These are phyloP conservation scores for Polypterus bichir DNA, from an alignment of 2,113 vertebrate species.

Conservation along the genomic window DNA sequence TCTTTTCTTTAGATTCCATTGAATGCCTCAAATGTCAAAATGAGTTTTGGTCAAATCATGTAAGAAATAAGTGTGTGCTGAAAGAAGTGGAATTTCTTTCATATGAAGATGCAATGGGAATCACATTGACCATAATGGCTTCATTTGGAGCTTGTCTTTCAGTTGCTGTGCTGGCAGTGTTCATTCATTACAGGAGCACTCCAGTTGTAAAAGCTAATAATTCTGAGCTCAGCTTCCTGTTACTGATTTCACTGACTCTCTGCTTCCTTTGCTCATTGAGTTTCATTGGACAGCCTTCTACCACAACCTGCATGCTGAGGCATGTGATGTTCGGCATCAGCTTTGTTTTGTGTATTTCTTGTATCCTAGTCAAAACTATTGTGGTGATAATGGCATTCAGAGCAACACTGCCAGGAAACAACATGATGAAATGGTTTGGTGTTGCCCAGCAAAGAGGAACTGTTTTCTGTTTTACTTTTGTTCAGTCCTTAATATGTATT, in stretches of 20 bases:
- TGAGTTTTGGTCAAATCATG: conserved; percentile 8
- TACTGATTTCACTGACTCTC: conserved; percentile 7
- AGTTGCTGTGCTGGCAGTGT: conserved; percentile 1
- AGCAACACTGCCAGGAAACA: conserved; percentile 9
- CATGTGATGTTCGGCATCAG: conserved; percentile 10
- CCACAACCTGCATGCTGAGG: conserved; percentile 6
- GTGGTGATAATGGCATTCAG: conserved; percentile 11
- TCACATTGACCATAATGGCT: conserved; percentile 6
- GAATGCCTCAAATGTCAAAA: background rate
- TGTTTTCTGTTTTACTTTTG: conserved; percentile 4
- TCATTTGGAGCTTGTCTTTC: conserved; percentile 6
- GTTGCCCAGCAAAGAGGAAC: conserved; percentile 8
- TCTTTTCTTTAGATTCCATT: background rate
- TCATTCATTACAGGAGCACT: conserved; percentile 11
- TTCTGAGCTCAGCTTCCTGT: conserved; percentile 10
- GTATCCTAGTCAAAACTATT: conserved; percentile 12
- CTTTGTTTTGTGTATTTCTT: conserved; percentile 13
- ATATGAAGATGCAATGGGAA: conserved; percentile 6
- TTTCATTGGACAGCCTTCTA: conserved; percentile 8
- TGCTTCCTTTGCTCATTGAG: conserved; percentile 11
- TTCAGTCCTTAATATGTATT: conserved; percentile 9
- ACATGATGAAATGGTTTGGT: conserved; percentile 13
- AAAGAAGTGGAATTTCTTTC: conserved; percentile 10
- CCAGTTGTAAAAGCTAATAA: conserved; percentile 13
- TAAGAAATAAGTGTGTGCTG: background rate